Conservation (phyloP, 2,797 vertebrate species). For the Myoxocephalus aenaeus region DNA sequence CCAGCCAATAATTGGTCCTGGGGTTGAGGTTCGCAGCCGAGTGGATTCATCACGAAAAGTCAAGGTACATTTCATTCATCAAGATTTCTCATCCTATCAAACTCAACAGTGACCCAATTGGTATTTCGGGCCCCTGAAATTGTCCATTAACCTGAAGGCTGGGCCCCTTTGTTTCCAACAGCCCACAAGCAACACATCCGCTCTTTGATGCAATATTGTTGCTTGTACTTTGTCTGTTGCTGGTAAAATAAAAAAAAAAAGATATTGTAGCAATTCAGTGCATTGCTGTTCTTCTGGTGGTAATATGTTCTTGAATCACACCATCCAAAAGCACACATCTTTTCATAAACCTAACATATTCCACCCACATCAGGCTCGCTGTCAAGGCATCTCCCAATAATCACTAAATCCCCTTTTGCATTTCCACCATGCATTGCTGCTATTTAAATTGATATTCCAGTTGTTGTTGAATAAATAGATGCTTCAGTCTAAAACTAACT, state of each 20-base stretch:
- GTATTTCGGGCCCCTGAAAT: constrained; percentile 60
- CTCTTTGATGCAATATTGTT: constrained; percentile 18
- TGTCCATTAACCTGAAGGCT: constrained; percentile 63
- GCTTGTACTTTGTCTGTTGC: constrained; percentile 16
- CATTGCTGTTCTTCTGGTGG: constrained; percentile 15
- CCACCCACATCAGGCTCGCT: constrained; percentile 42
- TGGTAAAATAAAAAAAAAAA: not conserved
- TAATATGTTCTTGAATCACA: constrained; percentile 35
- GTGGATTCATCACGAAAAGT: constrained; percentile 80
- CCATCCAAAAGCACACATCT: constrained; percentile 13
- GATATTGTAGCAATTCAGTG: constrained; percentile 7
- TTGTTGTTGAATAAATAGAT: constrained; percentile 29
- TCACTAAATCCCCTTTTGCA: constrained; percentile 24
- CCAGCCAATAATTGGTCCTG: constrained; percentile 60
- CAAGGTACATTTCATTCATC: constrained; percentile 78
- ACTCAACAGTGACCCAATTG: constrained; percentile 70
- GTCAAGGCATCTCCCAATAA: constrained; percentile 34
- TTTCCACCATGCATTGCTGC: constrained; percentile 16
- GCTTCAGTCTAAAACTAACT: constrained; percentile 9
- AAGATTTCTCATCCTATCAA: constrained; percentile 71
- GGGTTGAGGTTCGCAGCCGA: constrained; percentile 58
- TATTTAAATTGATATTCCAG: constrained; percentile 35
- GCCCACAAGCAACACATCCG: constrained; percentile 18
- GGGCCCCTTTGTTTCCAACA: constrained; percentile 37
- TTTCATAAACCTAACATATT: constrained; percentile 44